Base-by-base conservation (phyloP, 2,888 invertebrate species). In the Melipona beecheii region DNA sequence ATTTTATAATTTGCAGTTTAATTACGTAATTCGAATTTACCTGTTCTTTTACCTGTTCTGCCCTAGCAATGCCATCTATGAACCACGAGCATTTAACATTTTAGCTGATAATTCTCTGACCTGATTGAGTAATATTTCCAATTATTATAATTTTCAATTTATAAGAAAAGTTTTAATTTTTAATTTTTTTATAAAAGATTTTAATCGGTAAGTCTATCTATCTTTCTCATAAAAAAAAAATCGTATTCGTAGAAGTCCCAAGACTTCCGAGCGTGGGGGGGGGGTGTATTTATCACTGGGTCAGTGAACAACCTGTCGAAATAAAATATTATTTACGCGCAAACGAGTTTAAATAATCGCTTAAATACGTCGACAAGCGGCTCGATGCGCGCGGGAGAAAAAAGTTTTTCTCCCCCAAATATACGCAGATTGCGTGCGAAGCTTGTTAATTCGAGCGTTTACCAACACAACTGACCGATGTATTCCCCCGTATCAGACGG, bases 401-500 rank as follows among this genome's bases (percentile, higher is more conserved):
- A 68, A 21, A 49, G 27, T 31, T 19, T 43, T 19, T 3, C 17
- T 52, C 3, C 2, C 19, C 9, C 27, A 72, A 52, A 64, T 62
- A 43, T 49, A 54, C 66, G 62, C 56, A 21, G 56, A 56, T 60
- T 27, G 19, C 58, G 5, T 21, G 62, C 52, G 52, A 73, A 82
- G 60, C 71, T 17, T 70, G 75, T 79, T 85, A 85, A 86, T 87
- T 82, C 74, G 75, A 66, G 75, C 76, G 84, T 86, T 86, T 78
- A 78, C 81, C 74, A 70, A 81, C 80, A 81, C 75, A 66, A 71
- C 56, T 54, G 83, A 27, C 31, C 76, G 65, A 65, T 31, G 36
- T 60, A 68, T 72, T 49, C 68, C n/a, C 27, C 36, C 24, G 68
- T 65, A 24, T 64, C 56, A 50, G 84, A 83, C 84, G 65, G 75